Conservation (phyloP, 2,888 invertebrate species). For the Argyra leucocephala region DNA sequence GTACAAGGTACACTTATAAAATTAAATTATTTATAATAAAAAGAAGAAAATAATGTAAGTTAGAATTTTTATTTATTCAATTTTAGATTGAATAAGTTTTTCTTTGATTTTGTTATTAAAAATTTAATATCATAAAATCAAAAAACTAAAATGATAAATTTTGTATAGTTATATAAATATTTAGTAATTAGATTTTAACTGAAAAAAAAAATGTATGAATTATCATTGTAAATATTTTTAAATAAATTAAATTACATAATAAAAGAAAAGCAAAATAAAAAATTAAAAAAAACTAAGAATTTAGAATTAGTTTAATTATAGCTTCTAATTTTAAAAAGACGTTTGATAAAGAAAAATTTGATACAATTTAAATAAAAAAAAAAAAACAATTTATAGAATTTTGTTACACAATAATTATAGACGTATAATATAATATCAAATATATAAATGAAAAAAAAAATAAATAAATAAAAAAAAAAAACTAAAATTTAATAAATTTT, state of each 20-base stretch:
- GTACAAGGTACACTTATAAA: no score
- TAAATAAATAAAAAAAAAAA: not conserved
- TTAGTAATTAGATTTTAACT: not conserved
- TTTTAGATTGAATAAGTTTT: not conserved
- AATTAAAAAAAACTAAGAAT: not conserved
- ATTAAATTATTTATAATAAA: no score
- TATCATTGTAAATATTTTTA: not conserved
- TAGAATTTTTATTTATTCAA: not conserved
- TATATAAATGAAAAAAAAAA: not conserved
- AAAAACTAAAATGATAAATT: not conserved
- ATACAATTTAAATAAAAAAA: not conserved
- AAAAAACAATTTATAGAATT: not conserved
- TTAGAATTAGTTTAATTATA: not conserved
- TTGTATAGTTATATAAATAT: conserved; percentile 3
- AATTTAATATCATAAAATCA: not conserved
- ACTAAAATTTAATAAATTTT: not conserved
- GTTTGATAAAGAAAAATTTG: conserved; percentile 1
- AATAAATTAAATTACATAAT: no score
- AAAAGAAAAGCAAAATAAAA: no score
- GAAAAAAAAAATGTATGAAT: not conserved
- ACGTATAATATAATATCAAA: not conserved
- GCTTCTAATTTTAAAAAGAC: not conserved
- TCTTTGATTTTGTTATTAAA: not conserved
- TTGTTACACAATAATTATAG: not conserved
- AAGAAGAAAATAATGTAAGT: no score